phyloP scores from a whole-genome alignment of 1,140 invertebrate genomes.

The Whitmania pigra region DNA sequence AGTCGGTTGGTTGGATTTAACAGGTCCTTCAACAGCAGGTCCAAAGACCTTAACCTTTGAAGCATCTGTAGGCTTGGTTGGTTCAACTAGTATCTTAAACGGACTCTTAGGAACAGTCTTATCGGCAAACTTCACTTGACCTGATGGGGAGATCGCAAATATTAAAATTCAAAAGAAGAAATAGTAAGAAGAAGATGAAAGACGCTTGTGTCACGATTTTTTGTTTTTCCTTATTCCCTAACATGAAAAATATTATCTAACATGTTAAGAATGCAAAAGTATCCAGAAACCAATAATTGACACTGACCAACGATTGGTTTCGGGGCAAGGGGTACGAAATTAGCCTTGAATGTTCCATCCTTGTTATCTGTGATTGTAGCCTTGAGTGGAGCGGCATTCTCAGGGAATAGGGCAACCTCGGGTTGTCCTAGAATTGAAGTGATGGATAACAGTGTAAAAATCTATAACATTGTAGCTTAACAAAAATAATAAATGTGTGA shows the following conservation, averaged over 20 bases:
- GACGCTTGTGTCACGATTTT: not conserved
- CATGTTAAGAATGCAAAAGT: slow-evolving; percentile 61
- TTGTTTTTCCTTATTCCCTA: no score
- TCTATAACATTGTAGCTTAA: no score
- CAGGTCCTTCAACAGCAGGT: slow-evolving; percentile 41
- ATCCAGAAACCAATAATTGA: slow-evolving; percentile 59
- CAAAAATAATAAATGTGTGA: no score
- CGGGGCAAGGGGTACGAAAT: not conserved
- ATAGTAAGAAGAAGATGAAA: not conserved
- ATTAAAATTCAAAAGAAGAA: slow-evolving; percentile 61
- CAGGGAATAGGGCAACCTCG: slow-evolving; percentile 57
- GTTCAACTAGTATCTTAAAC: slow-evolving; percentile 7
- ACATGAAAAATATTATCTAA: no score
- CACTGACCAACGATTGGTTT: slow-evolving; percentile 50
- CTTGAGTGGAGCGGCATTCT: slow-evolving; percentile 59
- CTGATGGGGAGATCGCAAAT: slow-evolving; percentile 62
- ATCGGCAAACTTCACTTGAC: slow-evolving; percentile 4
- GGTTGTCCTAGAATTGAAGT: slow-evolving; percentile 47
- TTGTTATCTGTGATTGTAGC: slow-evolving; percentile 63
- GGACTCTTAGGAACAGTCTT: slow-evolving; percentile 7
- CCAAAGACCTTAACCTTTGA: slow-evolving; percentile 41
- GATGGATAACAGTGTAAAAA: no score
- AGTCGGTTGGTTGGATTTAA: slow-evolving; percentile 37
- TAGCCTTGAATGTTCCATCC: slow-evolving; percentile 57
- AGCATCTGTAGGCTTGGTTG: slow-evolving; percentile 19